Evolutionary conservation across 1,140 invertebrate species (phyloP), one percentile per base, ranked within the genome.

Genomic region (Zaprionus capensis): DNA sequence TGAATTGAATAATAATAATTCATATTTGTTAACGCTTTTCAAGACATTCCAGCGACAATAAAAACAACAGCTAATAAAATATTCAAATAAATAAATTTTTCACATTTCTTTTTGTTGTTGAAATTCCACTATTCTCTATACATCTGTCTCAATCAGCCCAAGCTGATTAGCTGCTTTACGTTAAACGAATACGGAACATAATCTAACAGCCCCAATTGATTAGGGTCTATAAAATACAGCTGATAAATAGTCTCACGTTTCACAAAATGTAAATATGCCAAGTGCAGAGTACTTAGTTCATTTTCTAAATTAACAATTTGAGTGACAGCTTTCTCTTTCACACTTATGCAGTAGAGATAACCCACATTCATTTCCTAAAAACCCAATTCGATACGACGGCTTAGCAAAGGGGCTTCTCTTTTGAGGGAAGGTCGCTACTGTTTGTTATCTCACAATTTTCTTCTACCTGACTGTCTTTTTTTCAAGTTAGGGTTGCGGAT

Each of bases 401-500:
- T 65, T 59, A 59, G 73, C 15, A 36, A 70, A 64, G 44, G 70
- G 65, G 61, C 31, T 11, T 34, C 20, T 4, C 61, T 65, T 24
- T 34, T 20, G 38, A 44, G 59, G 38, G 55, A 57, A 68, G 53
- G n/a, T 12, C 41, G n/a, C 41, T 24, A 55, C 20, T 41, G 63
- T 71, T 17, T 57, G 31, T 65, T 71, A 65, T 59, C 73, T 26
- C 55, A 65, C 71, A 2, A 65, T 65, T 66, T 71, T 20, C 53
- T 71, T 65, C 61, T 46, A 71, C 68, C 46, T 76, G 55, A 71
- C 36, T 65, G 41, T 24, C 31, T 36, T 22, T 17, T 17, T 41
- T 69, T 75, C 72, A 28, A 44, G 53, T 78, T 76, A 73, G 31
- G 71, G 68, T 69, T 77, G 73, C 59, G 64, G 44, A 49, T 77